These are phyloP conservation scores for Barbus barbus DNA, from an alignment of 2,113 vertebrate genomes.

Conservation along the genomic window DNA sequence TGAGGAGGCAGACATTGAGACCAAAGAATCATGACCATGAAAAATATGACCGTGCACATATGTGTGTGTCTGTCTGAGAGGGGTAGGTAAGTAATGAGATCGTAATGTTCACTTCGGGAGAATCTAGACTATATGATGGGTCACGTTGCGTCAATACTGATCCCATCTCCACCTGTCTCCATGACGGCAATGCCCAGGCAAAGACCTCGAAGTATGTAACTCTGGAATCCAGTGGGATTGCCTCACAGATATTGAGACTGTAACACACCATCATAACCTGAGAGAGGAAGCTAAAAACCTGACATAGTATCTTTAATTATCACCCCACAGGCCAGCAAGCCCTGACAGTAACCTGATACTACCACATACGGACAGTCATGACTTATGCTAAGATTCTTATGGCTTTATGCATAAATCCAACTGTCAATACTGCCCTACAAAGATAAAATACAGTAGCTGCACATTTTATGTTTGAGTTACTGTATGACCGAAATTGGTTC, in stretches of 20 bases:
- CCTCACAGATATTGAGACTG: constrained; percentile 46
- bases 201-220: constrained; percentile 46
- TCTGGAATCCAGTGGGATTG: constrained; percentile 41
- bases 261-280: constrained; percentile 44
- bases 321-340: constrained; percentile 37
- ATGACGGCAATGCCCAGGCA: constrained; percentile 32
- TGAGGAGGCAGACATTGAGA: background rate
- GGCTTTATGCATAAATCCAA: background rate
- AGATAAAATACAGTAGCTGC: constrained; percentile 28
- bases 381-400: constrained; percentile 30
- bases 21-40: background rate
- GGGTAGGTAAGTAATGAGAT: constrained; percentile 8
- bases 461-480: constrained; percentile 22
- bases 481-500: background rate
- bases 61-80: constrained; percentile 26
- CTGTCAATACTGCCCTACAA: background rate
- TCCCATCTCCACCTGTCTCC: constrained; percentile 39
- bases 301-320: constrained; percentile 54
- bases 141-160: constrained; percentile 46
- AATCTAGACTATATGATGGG: constrained; percentile 34
- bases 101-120: constrained; percentile 35
- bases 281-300: constrained; percentile 46
- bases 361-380: background rate
- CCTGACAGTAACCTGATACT: constrained; percentile 46
- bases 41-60: background rate